Conservation (phyloP, 2,113 vertebrate species). For the Ovibos moschatus region DNA sequence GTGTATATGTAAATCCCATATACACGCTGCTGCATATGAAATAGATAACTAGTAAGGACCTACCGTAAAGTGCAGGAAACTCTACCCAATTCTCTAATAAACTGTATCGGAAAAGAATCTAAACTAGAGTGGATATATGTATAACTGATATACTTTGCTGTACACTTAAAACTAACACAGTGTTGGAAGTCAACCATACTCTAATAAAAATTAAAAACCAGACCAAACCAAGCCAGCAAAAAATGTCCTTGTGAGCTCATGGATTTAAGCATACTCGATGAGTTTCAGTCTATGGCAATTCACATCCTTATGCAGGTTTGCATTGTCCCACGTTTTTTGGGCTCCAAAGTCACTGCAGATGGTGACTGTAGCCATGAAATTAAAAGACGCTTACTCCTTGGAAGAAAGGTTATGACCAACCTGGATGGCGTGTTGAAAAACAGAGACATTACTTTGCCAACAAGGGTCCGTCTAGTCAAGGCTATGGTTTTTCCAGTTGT, state of each 20-base stretch:
- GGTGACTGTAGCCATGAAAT: no score
- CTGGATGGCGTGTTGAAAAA: accelerated
- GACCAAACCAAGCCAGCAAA: neutral
- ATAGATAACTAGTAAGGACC: neutral
- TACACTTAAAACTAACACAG: neutral
- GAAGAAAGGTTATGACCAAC: no score
- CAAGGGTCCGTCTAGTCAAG: no score
- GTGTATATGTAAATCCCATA: neutral
- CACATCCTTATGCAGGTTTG: neutral
- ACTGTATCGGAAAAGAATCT: neutral
- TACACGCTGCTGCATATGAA: neutral
- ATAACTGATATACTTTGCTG: neutral
- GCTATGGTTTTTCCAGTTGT: no score
- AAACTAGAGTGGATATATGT: neutral
- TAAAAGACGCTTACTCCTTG: no score
- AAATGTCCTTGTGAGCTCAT: neutral
- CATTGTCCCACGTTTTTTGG: no score
- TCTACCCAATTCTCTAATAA: neutral
- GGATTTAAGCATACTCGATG: neutral
- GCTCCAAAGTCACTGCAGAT: no score
- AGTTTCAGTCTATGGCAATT: neutral
- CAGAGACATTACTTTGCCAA: no score
- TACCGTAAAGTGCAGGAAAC: neutral
- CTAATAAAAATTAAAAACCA: neutral
- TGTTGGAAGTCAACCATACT: neutral